These are phyloP conservation scores for Gobius niger DNA, from an alignment of 2,113 vertebrate genomes.

Conservation along the genomic window DNA sequence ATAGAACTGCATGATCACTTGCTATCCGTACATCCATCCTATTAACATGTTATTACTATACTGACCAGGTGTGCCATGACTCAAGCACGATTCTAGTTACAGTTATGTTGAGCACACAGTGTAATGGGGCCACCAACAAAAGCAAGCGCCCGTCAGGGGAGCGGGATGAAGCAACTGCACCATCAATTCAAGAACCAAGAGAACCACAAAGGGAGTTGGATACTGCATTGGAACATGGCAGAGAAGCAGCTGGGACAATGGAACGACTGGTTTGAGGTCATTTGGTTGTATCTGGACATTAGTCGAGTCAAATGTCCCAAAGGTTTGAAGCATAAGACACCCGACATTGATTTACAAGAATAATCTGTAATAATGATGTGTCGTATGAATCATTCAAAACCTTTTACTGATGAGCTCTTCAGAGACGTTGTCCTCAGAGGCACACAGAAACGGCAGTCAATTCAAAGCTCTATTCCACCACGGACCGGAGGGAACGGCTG, in stretches of 20 bases:
- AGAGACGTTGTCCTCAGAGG: conserved; percentile 10
- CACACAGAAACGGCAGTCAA: conserved; percentile 28
- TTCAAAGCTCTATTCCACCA: conserved; percentile 35
- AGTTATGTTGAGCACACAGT: conserved; percentile 9
- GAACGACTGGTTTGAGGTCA: conserved; percentile 2
- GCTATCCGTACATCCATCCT: not conserved
- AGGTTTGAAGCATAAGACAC: not conserved
- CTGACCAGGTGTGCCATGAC: conserved; percentile 16
- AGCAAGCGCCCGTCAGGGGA: conserved; percentile 32
- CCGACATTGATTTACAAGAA: not conserved
- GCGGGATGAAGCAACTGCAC: conserved; percentile 34
- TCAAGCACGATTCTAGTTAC: conserved; percentile 1
- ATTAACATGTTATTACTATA: conserved; percentile 2
- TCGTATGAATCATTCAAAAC: conserved; percentile 30
- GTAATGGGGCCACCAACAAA: conserved; percentile 25
- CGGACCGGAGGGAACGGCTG: conserved; percentile 51
- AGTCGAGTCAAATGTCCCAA: conserved; percentile 8
- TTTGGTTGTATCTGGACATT: not conserved
- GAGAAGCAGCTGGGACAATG: conserved; percentile 8
- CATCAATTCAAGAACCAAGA: conserved; percentile 40
- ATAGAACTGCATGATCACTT: too few species aligned
- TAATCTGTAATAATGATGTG: conserved; percentile 25
- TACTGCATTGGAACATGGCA: conserved; percentile 7
- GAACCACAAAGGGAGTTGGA: conserved; percentile 10
- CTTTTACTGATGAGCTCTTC: conserved; percentile 15